Evolutionary conservation across 1,140 invertebrate genomes (phyloP).

Genomic region (Heliconius hewitsoni): DNA sequence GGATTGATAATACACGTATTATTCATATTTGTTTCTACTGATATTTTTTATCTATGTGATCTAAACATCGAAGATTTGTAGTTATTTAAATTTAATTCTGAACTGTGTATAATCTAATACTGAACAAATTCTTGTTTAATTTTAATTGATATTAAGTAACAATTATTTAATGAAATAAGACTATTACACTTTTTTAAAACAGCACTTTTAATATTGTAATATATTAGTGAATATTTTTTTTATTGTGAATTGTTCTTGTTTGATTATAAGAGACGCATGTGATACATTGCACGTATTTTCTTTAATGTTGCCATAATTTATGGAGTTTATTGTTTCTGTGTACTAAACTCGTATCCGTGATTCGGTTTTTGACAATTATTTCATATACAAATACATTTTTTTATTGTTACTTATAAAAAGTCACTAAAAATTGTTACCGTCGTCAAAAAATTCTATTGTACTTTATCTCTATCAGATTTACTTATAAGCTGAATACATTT

Average conservation of each 20-base stretch:
- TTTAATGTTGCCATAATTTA: constrained; percentile 3
- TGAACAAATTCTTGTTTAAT: neutral
- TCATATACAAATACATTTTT: neutral
- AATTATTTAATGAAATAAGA: constrained; percentile 8
- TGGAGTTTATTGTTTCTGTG: neutral
- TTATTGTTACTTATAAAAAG: neutral
- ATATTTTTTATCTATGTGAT: constrained; percentile 27
- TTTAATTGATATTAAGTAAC: constrained; percentile 8
- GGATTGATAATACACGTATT: constrained; percentile 25
- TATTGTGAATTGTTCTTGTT: constrained; percentile 12
- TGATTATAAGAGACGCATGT: neutral
- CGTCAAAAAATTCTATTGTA: neutral
- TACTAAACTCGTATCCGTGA: neutral
- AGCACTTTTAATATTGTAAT: neutral
- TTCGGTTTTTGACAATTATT: neutral
- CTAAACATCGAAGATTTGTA: constrained; percentile 31
- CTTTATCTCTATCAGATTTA: too few species aligned
- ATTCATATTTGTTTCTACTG: constrained; percentile 20
- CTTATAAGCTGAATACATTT: too few species aligned
- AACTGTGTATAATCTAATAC: neutral
- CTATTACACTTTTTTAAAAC: constrained; percentile 4
- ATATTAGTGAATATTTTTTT: neutral
- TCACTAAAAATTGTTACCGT: neutral
- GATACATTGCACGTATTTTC: constrained; percentile 3
- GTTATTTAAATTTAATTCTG: constrained; percentile 11